Evolutionary conservation across 1,140 invertebrate genomes (phyloP).

Genomic region (Papilio dardanus): DNA sequence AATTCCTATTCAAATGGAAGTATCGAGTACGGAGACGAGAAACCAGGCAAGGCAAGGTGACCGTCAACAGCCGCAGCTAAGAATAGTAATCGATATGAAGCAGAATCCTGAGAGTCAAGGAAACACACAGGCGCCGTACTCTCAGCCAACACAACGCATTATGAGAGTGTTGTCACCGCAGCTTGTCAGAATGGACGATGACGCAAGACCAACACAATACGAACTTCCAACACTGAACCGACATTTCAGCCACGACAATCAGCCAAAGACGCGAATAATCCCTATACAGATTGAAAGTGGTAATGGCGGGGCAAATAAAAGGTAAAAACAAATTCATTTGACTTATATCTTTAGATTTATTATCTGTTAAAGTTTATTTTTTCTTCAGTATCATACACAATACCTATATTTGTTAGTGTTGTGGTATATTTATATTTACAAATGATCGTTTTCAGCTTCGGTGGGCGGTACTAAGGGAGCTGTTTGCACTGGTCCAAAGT

Average conservation of each 20-base stretch:
- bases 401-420: conserved; percentile 11
- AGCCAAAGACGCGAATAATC: conserved; percentile 81
- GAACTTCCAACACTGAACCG: conserved; percentile 72
- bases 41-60: conserved; percentile 60
- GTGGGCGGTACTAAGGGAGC: conserved; percentile 78
- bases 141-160: conserved; percentile 77
- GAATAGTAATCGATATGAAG: conserved; percentile 79
- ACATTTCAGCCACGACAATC: conserved; percentile 62
- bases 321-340: conserved; percentile 48
- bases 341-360: background rate
- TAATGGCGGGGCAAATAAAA: conserved; percentile 70
- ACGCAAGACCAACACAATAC: conserved; percentile 48
- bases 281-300: conserved; percentile 81
- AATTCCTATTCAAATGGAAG: conserved; percentile 81
- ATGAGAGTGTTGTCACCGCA: conserved; percentile 79
- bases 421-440: conserved; percentile 42
- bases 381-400: background rate
- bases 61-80: conserved; percentile 71
- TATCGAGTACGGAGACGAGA: conserved; percentile 66
- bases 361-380: too few species aligned
- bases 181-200: conserved; percentile 72
- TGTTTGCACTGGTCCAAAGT: conserved; percentile 73
- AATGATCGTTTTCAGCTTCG: conserved; percentile 77
- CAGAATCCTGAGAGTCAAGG: conserved; percentile 53
- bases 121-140: conserved; percentile 55